These are phyloP conservation scores for Micromussa lordhowensis DNA, from an alignment of 92 coral and sea anemone species.

Conservation along the genomic window DNA sequence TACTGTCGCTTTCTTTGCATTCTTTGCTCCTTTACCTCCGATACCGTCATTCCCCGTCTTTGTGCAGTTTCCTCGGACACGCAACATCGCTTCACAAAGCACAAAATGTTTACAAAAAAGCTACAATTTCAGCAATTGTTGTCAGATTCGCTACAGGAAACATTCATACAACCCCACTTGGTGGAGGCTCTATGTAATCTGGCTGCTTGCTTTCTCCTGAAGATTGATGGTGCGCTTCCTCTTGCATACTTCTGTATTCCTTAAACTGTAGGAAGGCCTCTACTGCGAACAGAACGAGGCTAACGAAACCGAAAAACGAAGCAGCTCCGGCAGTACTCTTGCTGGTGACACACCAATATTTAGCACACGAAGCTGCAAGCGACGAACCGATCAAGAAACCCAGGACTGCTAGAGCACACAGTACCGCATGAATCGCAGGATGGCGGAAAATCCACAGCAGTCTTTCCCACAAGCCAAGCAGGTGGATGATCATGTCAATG, in stretches of 20 bases:
- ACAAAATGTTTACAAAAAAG: background rate
- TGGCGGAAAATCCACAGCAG: constrained; percentile 84
- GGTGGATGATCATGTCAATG: constrained; percentile 85
- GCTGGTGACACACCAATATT: background rate
- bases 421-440: constrained; percentile 65
- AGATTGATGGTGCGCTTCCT: constrained; percentile 73
- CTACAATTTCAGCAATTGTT: background rate
- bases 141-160: background rate
- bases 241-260: constrained; percentile 73
- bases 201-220: constrained; percentile 5
- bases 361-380: constrained; percentile 71
- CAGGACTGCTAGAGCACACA: constrained; percentile 73
- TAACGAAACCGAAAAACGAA: constrained; percentile 81
- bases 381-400: constrained; percentile 76
- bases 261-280: constrained; percentile 79
- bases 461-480: constrained; percentile 90
- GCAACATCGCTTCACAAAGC: background rate
- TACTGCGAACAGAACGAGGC: constrained; percentile 68
- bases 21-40: background rate
- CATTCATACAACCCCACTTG: constrained; percentile 12
- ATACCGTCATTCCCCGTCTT: background rate
- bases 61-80: background rate
- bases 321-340: constrained; percentile 78
- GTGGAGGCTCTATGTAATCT: constrained; percentile 29
- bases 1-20: no score